Evolutionary conservation across 2,888 invertebrate genomes (phyloP), one percentile per base, ranked within the genome.

Genomic region (Galerucella calmariensis): DNA sequence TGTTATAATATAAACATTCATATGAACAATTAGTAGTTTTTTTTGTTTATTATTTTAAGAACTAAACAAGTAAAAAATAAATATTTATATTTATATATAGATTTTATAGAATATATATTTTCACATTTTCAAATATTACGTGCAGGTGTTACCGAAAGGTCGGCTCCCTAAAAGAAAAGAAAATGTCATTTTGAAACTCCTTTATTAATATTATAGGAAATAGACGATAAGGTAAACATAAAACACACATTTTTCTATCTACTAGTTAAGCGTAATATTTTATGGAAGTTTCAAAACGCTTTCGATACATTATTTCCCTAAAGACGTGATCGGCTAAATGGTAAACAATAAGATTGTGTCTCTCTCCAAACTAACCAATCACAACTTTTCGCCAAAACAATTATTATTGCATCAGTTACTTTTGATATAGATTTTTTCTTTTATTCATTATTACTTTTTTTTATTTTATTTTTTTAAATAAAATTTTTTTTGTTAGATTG

Each of bases 61-160:
- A 83, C 82, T 82, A 83, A 85, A 85, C 82, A 82, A 83, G 81
- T 83, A 83, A 85, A 86, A 85, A 85, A 85, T 85, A 85, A 84
- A 83, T 84, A 83, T 48, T 48, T 48, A 48, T 83, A 80, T 84
- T 83, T 81, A 81, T 81, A 81, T 80, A 81, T 56, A 20, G 16
- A 20, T 82, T 81, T 81, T 48, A 82, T 83, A 82, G 79, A 82
- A 80, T 83, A 84, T 82, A 81, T 82, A 73, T 78, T 81, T 81
- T 80, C 81, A 79, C 78, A 81, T 80, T 78, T 75, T 80, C 78
- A 77, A 79, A 74, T 75, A 80, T 80, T 82, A 79, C 79, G 80
- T 83, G 82, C 81, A 79, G 78, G 79, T 82, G 81, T 74, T 75
- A 72, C 77, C 73, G 62, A 74, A 63, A 73, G 81, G 82, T 79